A percentile compares a stretch with the other conserved stretches of the same genome.
Evolutionary conservation across 2,797 vertebrate species (phyloP).

Genomic region (Cephalopachus bancanus): DNA sequence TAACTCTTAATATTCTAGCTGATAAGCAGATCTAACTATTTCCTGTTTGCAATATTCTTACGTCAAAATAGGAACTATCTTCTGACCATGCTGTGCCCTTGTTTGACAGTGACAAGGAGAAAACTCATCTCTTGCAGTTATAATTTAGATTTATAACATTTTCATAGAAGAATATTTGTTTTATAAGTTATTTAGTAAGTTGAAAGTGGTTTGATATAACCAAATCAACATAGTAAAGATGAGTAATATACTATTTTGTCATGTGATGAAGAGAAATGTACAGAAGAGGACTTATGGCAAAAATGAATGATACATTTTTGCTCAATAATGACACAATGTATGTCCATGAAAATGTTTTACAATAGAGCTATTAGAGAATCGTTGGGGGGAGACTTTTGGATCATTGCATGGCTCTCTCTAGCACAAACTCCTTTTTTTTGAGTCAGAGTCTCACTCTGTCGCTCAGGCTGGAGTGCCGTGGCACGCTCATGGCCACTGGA

Average conservation of each 20-base stretch:
- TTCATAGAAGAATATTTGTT: not conserved
- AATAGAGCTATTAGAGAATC: not conserved
- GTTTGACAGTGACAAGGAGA: conserved; percentile 3
- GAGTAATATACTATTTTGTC: not conserved
- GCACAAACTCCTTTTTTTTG: not conserved
- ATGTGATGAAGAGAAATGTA: not conserved
- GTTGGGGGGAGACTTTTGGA: not conserved
- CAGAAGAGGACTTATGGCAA: not conserved
- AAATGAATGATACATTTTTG: conserved; percentile 9
- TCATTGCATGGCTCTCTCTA: not conserved
- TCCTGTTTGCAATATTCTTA: not conserved
- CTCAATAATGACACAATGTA: conserved; percentile 14
- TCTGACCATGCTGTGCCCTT: not conserved
- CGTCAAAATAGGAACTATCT: not conserved
- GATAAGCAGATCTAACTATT: not conserved
- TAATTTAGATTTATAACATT: conserved; percentile 25
- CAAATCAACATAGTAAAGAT: not conserved
- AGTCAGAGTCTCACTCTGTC: too few species aligned
- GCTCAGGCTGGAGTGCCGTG: too few species aligned
- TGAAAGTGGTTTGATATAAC: conserved; percentile 46
- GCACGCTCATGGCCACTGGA: too few species aligned
- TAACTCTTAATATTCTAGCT: conserved; percentile 6
- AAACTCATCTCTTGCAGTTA: not conserved
- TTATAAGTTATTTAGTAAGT: conserved; percentile 30
- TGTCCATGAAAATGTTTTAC: not conserved